A percentile compares a stretch with the other conserved stretches of the same genome.
Evolutionary conservation across 1,140 invertebrate species (phyloP).

Genomic region (Drosophila nebulosa): DNA sequence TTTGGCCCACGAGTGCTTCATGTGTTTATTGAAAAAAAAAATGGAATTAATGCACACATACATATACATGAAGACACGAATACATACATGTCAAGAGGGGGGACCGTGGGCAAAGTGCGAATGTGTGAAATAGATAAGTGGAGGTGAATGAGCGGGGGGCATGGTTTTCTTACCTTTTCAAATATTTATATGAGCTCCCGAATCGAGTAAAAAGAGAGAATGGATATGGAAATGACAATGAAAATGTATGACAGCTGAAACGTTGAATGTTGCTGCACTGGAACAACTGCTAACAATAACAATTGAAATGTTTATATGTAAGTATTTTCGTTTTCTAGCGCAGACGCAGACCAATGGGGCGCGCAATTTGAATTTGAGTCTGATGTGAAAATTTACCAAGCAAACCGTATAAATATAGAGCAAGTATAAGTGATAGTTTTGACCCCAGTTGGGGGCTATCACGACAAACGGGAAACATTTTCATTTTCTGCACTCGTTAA

Average conservation of each 20-base stretch:
- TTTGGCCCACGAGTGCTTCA: conserved; percentile 42
- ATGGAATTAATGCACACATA: conserved; percentile 24
- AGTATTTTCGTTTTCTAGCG: background rate
- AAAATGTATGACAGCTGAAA: background rate
- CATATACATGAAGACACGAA: background rate
- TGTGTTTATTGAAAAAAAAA: conserved; percentile 12
- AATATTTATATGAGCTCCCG: background rate
- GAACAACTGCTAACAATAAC: background rate
- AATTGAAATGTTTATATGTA: background rate
- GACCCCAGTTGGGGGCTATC: background rate
- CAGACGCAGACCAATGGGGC: background rate
- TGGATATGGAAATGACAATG: background rate
- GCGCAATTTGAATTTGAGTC: background rate
- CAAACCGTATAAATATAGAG: background rate
- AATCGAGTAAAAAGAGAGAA: background rate
- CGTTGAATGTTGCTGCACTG: background rate
- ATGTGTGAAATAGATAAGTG: background rate
- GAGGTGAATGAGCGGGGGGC: background rate
- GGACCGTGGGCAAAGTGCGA: background rate
- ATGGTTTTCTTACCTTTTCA: background rate
- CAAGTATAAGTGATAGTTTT: background rate
- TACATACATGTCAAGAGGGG: background rate
- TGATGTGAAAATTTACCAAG: background rate
- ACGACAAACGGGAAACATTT: background rate
- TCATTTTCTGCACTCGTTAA: background rate